Evolutionary conservation across 1,140 invertebrate species (phyloP), one percentile per base, ranked within the genome.

Genomic region (Steinernema khuongi): DNA sequence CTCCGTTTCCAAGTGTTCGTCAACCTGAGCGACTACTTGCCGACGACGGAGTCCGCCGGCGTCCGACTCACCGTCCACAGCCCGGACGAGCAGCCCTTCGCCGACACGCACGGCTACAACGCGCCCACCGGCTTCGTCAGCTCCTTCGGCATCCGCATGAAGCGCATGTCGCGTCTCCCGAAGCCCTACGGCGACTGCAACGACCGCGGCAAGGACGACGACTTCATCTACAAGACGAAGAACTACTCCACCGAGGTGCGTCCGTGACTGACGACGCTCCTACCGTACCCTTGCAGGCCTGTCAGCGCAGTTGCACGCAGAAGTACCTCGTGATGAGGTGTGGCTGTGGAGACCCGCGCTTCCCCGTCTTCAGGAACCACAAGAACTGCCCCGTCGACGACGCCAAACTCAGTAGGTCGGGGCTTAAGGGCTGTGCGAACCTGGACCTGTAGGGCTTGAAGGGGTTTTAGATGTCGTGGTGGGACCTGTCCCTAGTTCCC

Each of bases 1-100:
- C 73, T 84, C 7, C 76, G 82, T 36, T 77, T 84, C 32, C 82
- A 85, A 79, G 84, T 84, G 2, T 84, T 85, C 73, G 82, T 85
- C 2, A 84, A 84, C 74, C 79, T 85, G 14, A 80, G 77, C n/a
- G 82, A 84, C 70, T 84, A 84, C 73, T 70, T 84, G 31, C 83
- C 83, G 19, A 85, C 84, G 18, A 84, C 84, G 0, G 82, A 84
- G 71, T 84, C 83, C 67, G 83, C 82, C 32, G 83, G 82, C 31
- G 80, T 81, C 29, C 78, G 81, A n/a, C 71, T 83, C 11, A 85
- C 83, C 19, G 81, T 83, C 22, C 81, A 83, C 71, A 75, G 71
- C 14, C 73, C 69, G 19, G 77, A 79, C 26, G 76, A 79, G 31
- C 75, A 84, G 73, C 82, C 82, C 1, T 84, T 84, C 73, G 82